These are phyloP conservation scores for Synanthedon myopaeformis DNA, from an alignment of 2,888 invertebrate species.

Conservation along the genomic window DNA sequence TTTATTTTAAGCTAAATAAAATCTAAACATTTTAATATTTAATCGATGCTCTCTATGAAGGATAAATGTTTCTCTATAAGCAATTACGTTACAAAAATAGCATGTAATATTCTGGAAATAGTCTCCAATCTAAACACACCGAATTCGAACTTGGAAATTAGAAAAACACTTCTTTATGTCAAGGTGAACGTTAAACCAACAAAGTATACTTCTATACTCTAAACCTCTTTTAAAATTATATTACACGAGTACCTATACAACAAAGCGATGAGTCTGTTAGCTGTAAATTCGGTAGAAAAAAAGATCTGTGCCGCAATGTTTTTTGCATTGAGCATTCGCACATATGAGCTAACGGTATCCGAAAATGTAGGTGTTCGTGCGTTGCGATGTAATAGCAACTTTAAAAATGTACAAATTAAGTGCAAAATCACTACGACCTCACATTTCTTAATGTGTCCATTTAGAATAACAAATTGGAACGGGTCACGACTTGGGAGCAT, in stretches of 20 bases:
- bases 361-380: conserved; percentile 1
- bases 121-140: conserved; percentile 6
- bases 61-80: no score
- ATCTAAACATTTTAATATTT: no score
- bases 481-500: conserved; percentile 1
- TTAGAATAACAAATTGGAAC: neutral
- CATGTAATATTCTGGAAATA: no score
- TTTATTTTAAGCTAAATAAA: no score
- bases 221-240: neutral
- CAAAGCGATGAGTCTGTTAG: conserved; percentile 12
- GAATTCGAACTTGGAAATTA: conserved; percentile 8
- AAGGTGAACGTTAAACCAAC: neutral
- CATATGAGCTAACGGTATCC: conserved; percentile 16
- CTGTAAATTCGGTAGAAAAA: conserved; percentile 33
- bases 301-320: conserved; percentile 23
- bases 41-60: no score
- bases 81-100: no score
- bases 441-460: conserved; percentile 6
- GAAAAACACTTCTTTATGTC: neutral
- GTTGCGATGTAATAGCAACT: neutral
- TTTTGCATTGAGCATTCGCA: conserved; percentile 30
- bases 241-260: neutral
- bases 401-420: neutral
- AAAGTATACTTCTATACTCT: neutral
- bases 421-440: neutral